phyloP scores from a whole-genome alignment of 1,140 invertebrate genomes.

The Solenopsis fugax region DNA sequence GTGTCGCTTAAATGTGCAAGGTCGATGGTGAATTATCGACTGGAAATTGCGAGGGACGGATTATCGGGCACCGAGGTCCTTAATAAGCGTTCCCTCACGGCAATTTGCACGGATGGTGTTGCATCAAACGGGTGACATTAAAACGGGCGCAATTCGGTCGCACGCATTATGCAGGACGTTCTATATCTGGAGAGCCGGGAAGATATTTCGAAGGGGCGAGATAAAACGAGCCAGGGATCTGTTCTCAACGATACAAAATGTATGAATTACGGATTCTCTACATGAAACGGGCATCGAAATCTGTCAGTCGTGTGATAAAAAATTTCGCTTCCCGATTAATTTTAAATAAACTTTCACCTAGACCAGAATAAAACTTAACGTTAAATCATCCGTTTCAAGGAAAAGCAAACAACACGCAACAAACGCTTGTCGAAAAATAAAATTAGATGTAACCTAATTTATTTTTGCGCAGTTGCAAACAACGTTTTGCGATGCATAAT shows the following conservation, averaged over 20 bases:
- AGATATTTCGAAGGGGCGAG: not conserved
- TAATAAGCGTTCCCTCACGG: constrained; percentile 67
- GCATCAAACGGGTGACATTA: constrained; percentile 44
- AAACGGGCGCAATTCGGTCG: constrained; percentile 42
- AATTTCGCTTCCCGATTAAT: not conserved
- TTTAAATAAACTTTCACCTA: not conserved
- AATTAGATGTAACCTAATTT: not conserved
- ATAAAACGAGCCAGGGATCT: not conserved
- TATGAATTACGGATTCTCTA: not conserved
- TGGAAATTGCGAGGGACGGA: constrained; percentile 64
- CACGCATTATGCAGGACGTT: constrained; percentile 17
- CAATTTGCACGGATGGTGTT: constrained; percentile 59
- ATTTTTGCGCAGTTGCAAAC: not conserved
- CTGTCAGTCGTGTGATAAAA: not conserved
- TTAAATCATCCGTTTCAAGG: not conserved
- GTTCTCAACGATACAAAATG: not conserved
- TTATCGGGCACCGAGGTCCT: constrained; percentile 62
- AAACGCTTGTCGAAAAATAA: not conserved
- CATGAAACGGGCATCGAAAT: no score
- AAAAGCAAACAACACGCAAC: not conserved
- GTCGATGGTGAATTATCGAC: constrained; percentile 64
- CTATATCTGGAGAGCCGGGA: not conserved
- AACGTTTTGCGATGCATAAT: constrained; percentile 5
- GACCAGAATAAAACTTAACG: constrained; percentile 2
- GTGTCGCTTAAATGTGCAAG: constrained; percentile 59